Evolutionary conservation across 92 coral and sea anemone genomes (phyloP).

Genomic region (Zoanthus gigantus): DNA sequence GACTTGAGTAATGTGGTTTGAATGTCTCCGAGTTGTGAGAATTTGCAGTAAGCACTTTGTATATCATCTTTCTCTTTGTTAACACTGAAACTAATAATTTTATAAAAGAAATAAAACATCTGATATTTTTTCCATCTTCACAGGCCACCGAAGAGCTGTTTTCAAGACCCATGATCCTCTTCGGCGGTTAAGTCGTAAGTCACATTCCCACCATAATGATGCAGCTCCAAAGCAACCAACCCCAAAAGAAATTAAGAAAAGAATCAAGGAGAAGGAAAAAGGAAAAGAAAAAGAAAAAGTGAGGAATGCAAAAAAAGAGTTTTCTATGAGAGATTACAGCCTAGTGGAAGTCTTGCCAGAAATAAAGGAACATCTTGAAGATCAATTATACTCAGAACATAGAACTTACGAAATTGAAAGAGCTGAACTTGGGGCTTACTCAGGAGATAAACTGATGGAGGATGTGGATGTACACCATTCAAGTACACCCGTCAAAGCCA

Average conservation of each 20-base stretch:
- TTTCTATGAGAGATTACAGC: conserved; percentile 20
- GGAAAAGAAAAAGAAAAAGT: conserved; percentile 28
- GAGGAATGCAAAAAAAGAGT: conserved; percentile 8
- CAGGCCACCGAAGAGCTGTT: conserved; percentile 22
- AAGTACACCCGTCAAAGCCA: conserved; percentile 19
- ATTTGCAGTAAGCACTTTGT: too few species aligned
- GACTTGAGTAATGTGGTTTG: too few species aligned
- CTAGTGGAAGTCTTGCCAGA: conserved; percentile 45
- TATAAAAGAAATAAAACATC: too few species aligned
- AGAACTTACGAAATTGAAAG: not conserved
- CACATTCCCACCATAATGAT: conserved; percentile 20
- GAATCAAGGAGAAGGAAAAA: conserved; percentile 30
- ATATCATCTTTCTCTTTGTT: too few species aligned
- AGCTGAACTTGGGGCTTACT: conserved; percentile 32
- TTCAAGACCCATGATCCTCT: conserved; percentile 46
- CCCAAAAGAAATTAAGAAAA: conserved; percentile 42
- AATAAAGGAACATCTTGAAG: conserved; percentile 41
- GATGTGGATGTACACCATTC: conserved; percentile 31
- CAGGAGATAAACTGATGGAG: conserved; percentile 34
- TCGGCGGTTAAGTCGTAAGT: conserved; percentile 35
- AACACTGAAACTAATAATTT: too few species aligned
- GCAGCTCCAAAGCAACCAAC: not conserved
- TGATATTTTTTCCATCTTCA: not conserved
- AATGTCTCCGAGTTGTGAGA: too few species aligned
- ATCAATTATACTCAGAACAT: conserved; percentile 37